These are phyloP conservation scores for Eonycteris spelaea DNA, from an alignment of 2,113 vertebrate species.

Conservation along the genomic window DNA sequence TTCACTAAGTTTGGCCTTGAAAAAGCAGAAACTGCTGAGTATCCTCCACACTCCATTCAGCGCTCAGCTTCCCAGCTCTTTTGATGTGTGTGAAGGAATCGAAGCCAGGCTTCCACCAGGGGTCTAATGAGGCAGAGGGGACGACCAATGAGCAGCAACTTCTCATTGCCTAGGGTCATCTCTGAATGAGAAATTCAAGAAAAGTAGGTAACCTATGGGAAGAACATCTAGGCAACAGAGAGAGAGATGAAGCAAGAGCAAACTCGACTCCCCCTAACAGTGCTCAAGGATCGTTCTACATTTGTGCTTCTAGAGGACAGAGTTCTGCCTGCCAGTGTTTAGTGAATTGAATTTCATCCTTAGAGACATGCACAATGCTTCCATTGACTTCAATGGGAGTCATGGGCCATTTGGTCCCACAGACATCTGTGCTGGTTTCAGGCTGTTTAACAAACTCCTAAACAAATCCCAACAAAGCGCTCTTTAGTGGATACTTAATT, in stretches of 20 bases:
- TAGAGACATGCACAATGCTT: slow-evolving; percentile 11
- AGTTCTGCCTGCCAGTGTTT: background rate
- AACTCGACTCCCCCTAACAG: background rate
- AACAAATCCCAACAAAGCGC: slow-evolving; percentile 54
- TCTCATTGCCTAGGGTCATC: background rate
- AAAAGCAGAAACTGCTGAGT: background rate
- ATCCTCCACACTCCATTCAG: background rate
- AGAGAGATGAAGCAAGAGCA: background rate
- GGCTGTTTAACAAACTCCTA: slow-evolving; percentile 64
- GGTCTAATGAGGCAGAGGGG: slow-evolving; percentile 24
- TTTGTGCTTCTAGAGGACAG: slow-evolving; percentile 37
- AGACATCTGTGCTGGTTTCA: slow-evolving; percentile 67
- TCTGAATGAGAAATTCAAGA: background rate
- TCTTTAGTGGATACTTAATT: slow-evolving; percentile 57
- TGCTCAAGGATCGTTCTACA: background rate
- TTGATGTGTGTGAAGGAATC: background rate
- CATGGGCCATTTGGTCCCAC: slow-evolving; percentile 53
- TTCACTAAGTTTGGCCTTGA: background rate
- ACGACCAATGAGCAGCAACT: background rate
- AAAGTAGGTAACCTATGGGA: background rate
- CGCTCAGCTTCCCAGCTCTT: background rate
- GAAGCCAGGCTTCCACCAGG: background rate
- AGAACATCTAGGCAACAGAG: background rate
- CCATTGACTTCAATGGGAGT: slow-evolving; percentile 24
- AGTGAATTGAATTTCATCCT: slow-evolving; percentile 46